Base-by-base conservation (phyloP, 2,888 invertebrate genomes). In the Plagodis pulveraria region DNA sequence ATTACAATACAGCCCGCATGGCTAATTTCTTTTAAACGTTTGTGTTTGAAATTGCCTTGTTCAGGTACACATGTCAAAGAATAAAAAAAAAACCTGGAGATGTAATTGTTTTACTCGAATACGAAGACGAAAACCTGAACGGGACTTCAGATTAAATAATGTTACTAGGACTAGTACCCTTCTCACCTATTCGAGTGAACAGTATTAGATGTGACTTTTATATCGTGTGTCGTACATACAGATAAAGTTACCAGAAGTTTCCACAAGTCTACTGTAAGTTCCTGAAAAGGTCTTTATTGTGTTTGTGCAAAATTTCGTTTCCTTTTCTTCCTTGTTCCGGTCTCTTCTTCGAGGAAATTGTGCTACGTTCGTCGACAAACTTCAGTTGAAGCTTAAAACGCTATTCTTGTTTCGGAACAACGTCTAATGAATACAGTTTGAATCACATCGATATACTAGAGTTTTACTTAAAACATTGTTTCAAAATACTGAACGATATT, bases 251-350 rank as follows among this genome's bases (percentile, higher is more conserved):
- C 58, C 63, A 62, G 58, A 70, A 51, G 55, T 55, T 58, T 42
- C 50, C 22, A 44, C 46, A 55, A 46, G 43, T 51, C 47, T 62
- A 77, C 76, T 71, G 74, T 79, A 81, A 82, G 78, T 83, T 82
- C 58, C 70, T 70, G 40, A 73, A 78, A 78, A 78, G 72, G 77
- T 78, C 76, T 82, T 81, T 80, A 84, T 81, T 83, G 76, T 76
- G 80, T 84, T 84, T 78, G 74, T 66, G 65, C 48, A 66, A 72
- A 79, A 83, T 82, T 84, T 76, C 71, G 76, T 81, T 83, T 78
- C 76, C 73, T 76, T 76, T 74, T 77, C 75, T 74, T 81, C 79
- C 78, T 80, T 78, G 76, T 82, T 83, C 70, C 67, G 69, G 73
- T 72, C 70, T 72, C 68, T 70, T 74, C 71, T 41, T 48, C 58